Conservation (phyloP, 2,113 vertebrate species). For the Anoplopoma fimbria region DNA sequence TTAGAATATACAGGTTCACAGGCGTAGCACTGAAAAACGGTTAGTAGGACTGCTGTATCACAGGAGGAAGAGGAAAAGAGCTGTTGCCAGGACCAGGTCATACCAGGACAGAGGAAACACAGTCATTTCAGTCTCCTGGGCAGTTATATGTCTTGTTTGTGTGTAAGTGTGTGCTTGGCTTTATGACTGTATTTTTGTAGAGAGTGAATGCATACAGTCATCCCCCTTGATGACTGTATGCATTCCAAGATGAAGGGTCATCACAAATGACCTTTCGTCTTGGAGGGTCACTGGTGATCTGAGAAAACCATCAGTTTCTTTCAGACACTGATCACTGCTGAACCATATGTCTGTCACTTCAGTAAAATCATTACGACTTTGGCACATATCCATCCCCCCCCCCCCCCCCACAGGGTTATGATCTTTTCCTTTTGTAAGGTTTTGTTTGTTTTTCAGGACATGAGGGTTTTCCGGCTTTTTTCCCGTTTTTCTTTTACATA, state of each 20-base stretch:
- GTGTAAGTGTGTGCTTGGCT: not conserved
- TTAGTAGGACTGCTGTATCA: conserved; percentile 47
- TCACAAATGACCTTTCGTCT: too few species aligned
- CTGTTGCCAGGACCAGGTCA: conserved; percentile 49
- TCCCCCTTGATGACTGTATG: too few species aligned
- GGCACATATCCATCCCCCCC: not conserved
- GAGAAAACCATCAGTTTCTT: conserved; percentile 4
- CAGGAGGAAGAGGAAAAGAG: conserved; percentile 61
- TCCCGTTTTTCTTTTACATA: conserved; percentile 35
- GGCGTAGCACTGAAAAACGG: not conserved
- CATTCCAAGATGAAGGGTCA: too few species aligned
- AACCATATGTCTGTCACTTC: not conserved
- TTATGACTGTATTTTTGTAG: not conserved
- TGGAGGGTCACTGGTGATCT: not conserved
- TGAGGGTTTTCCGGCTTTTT: conserved; percentile 49
- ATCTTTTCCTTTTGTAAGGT: conserved; percentile 15
- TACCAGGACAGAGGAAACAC: conserved; percentile 59
- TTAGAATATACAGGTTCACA: conserved; percentile 28
- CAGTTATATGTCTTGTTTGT: conserved; percentile 4
- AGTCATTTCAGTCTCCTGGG: conserved; percentile 12
- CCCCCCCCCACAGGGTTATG: not conserved
- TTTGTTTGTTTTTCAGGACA: conserved; percentile 56
- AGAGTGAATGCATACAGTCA: conserved; percentile 5
- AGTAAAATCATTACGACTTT: conserved; percentile 16
- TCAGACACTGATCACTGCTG: not conserved